Base-by-base conservation (phyloP, 2,797 vertebrate species). In the Etheostoma perlongum region DNA sequence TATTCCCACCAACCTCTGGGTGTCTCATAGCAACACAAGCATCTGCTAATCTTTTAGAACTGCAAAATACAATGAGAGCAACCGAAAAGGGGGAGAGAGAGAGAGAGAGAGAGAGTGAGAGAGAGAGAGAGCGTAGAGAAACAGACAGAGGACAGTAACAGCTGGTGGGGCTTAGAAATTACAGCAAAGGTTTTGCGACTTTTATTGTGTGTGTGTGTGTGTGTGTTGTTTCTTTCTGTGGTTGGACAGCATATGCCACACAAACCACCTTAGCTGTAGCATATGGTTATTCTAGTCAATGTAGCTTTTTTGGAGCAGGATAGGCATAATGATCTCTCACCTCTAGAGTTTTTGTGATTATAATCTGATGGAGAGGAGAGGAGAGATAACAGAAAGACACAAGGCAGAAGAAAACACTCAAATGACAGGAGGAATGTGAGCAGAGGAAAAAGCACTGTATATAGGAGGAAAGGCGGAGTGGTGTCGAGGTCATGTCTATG, bases 271-370 rank as follows among this genome's bases (percentile, higher is more conserved):
- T 72, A 81, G 87, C 88, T 89, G 78, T 78, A 91, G 83, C 90
- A 93, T 91, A 93, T 91, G 91, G 81, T 89, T 83, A 79, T 82
- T 85, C 63, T 70, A 78, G 78, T 84, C 75, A 89, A 59, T 85
- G 58, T 70, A 79, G 74, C 73, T 89, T 80, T 80, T 89, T 61
- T 82, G 82, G 81, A 86, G 76, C 71, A 74, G 72, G 57, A 59
- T 59, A 67, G 74, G 64, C 58, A 66, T 25, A 81, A 76, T 63
- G 74, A 61, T 59, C 23, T 75, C 54, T 58, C 25, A 36, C 1
- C 46, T 66, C 5, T 75, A 19, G 11, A 48, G 55, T 71, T 74
- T 44, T 57, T 64, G 55, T 65, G 59, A 72, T 73, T 81, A 46
- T 23, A 47, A n/a, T 3, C 71, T 60, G 72, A 76, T 68, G 27